A percentile compares a stretch with the other conserved stretches of the same genome.
phyloP scores from a whole-genome alignment of 92 coral and sea anemone species.

The Palythoa grandiflora region DNA sequence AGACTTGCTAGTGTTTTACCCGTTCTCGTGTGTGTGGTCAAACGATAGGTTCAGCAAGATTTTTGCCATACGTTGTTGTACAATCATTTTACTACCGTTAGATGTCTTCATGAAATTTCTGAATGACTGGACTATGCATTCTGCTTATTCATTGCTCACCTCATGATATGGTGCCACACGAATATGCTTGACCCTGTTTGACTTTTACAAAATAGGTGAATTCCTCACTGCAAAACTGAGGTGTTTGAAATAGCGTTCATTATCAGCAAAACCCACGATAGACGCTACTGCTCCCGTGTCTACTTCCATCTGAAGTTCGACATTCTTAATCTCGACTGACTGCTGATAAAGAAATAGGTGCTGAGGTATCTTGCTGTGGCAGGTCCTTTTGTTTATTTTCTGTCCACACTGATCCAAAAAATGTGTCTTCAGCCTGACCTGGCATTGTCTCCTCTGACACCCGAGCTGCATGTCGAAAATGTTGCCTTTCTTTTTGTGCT shows the following conservation, averaged over 20 bases:
- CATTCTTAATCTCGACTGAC: neutral
- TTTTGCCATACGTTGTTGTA: conserved; percentile 39
- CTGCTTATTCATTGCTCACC: neutral
- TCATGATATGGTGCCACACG: too few species aligned
- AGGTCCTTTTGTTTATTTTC: neutral
- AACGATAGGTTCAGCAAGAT: conserved; percentile 39
- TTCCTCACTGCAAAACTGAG: neutral
- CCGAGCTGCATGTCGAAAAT: conserved; percentile 15
- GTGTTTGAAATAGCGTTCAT: conserved; percentile 45
- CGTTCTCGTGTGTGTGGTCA: conserved; percentile 49
- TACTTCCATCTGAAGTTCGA: conserved; percentile 39
- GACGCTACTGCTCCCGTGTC: conserved; percentile 60
- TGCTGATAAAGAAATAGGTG: neutral
- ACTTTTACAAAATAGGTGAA: too few species aligned
- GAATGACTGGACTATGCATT: conserved; percentile 52
- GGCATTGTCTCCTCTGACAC: neutral
- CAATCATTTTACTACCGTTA: conserved; percentile 10
- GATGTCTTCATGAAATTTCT: conserved; percentile 15
- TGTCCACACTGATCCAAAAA: conserved; percentile 6
- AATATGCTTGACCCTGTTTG: too few species aligned
- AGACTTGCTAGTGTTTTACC: conserved; percentile 53
- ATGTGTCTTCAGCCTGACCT: neutral
- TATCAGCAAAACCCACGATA: conserved; percentile 42
- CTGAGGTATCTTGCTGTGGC: neutral
- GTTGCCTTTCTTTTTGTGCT: neutral